Conservation (phyloP, 1,140 invertebrate genomes). For the Zaprionus camerounensis region DNA sequence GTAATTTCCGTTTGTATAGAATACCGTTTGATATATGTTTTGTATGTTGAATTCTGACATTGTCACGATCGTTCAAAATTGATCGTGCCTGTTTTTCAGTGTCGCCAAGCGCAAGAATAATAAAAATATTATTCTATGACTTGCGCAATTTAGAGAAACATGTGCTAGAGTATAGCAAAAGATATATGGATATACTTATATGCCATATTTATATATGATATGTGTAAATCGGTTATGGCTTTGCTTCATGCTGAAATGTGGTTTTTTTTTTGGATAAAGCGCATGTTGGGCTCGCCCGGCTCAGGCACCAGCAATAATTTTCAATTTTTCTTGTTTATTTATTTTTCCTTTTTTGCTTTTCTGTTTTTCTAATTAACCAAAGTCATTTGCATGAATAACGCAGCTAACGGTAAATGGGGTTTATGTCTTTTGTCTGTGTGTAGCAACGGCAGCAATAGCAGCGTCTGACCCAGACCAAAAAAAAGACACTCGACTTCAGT, state of each 20-base stretch:
- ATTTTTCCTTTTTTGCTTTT: conserved; percentile 19
- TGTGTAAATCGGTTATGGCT: conserved; percentile 9
- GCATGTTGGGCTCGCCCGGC: conserved; percentile 21
- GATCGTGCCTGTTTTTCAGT: conserved; percentile 43
- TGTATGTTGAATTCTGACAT: conserved; percentile 33
- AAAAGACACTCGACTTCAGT: conserved; percentile 24
- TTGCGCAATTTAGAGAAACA: conserved; percentile 32
- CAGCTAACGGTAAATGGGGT: conserved; percentile 76
- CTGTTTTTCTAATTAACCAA: conserved; percentile 71
- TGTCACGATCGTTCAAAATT: conserved; percentile 46
- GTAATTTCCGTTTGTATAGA: conserved; percentile 34
- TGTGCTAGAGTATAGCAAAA: not conserved
- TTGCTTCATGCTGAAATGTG: conserved; percentile 21
- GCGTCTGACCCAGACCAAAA: conserved; percentile 37
- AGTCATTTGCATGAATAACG: conserved; percentile 80
- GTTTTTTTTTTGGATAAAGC: conserved; percentile 13
- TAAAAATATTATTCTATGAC: conserved; percentile 39
- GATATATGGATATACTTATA: not conserved
- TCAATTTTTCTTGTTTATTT: conserved; percentile 30
- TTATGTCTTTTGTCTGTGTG: conserved; percentile 70
- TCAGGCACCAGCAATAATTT: conserved; percentile 35
- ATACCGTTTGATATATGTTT: conserved; percentile 49
- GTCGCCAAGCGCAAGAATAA: conserved; percentile 30
- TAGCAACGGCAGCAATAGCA: not conserved
- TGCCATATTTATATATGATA: not conserved